A percentile compares a stretch with the other conserved stretches of the same genome.
These are phyloP conservation scores for Cherax destructor DNA, from an alignment of 1,140 invertebrate genomes.

Conservation along the genomic window DNA sequence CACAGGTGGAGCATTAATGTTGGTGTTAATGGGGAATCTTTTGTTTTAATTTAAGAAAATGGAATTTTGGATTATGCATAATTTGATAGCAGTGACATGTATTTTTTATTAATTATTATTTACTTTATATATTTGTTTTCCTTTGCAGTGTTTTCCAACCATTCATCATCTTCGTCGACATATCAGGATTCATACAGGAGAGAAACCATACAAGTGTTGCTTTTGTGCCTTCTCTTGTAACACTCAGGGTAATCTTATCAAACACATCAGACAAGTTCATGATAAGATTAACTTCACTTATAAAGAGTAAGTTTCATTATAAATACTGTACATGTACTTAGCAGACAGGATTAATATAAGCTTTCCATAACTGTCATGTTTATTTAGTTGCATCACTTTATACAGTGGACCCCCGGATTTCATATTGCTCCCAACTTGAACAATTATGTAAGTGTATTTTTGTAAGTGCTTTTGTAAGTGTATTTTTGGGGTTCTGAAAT, in stretches of 20 bases:
- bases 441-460: too few species aligned
- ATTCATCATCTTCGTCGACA: slow-evolving; percentile 36
- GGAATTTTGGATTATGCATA: too few species aligned
- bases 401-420: too few species aligned
- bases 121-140: not conserved
- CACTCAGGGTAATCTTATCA: slow-evolving; percentile 59
- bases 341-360: not conserved
- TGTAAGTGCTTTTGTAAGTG: too few species aligned
- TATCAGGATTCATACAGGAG: slow-evolving; percentile 43
- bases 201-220: slow-evolving; percentile 55
- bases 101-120: not conserved
- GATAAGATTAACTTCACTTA: slow-evolving; percentile 50
- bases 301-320: slow-evolving; percentile 37
- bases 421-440: too few species aligned
- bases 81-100: too few species aligned
- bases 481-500: too few species aligned
- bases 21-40: not conserved
- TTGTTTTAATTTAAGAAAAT: too few species aligned
- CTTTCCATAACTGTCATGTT: not conserved
- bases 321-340: not conserved
- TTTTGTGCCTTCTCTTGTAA: slow-evolving; percentile 50
- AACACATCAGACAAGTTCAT: slow-evolving; percentile 60
- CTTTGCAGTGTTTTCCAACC: slow-evolving; percentile 41
- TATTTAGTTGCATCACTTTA: not conserved
- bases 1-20: not conserved